These are phyloP conservation scores for Cremastinae sp. DNA, from an alignment of 2,888 invertebrate species.

Conservation along the genomic window DNA sequence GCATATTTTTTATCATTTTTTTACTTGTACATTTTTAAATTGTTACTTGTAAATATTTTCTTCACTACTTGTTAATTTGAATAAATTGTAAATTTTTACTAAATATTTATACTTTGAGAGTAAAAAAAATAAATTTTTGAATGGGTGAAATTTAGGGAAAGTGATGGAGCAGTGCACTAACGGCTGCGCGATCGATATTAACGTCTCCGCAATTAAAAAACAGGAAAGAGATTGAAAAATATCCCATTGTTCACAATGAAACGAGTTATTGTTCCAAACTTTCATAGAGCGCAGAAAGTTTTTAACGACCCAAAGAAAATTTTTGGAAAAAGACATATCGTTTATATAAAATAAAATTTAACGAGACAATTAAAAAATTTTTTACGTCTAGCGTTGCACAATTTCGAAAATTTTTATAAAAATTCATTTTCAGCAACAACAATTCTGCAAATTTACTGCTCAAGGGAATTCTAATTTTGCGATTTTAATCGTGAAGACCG, in stretches of 20 bases:
- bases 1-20: no score
- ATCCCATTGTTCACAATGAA: constrained; percentile 20
- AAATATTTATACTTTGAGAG: no score
- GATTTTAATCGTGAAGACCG: constrained; percentile 15
- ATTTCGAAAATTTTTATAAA: not conserved
- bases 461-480: constrained; percentile 26
- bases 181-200: not conserved
- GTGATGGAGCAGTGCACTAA: not conserved
- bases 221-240: not conserved
- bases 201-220: not conserved
- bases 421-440: not conserved
- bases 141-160: no score
- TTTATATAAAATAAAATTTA: not conserved
- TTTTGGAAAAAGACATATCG: not conserved
- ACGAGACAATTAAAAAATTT: constrained; percentile 3
- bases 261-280: constrained; percentile 16
- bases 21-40: no score
- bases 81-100: no score
- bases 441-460: no score
- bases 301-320: constrained; percentile 28
- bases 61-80: no score
- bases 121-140: no score
- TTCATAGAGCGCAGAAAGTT: not conserved
- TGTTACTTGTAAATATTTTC: no score
- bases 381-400: no score